Evolutionary conservation across 2,797 vertebrate genomes (phyloP).

Genomic region (Myiotriccus ornatus): DNA sequence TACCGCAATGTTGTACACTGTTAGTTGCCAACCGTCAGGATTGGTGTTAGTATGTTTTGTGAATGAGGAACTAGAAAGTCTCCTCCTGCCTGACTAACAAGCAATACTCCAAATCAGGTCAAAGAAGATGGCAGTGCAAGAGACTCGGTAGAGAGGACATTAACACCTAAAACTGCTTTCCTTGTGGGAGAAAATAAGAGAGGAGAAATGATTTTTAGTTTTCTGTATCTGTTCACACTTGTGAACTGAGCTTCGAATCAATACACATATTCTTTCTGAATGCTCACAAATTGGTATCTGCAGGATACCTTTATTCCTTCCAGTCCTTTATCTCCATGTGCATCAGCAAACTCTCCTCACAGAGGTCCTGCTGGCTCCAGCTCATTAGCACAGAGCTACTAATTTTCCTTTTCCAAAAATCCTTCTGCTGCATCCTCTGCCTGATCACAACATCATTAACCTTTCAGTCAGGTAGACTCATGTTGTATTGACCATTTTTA

Average conservation of each 20-base stretch:
- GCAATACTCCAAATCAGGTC: neutral
- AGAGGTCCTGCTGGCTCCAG: neutral
- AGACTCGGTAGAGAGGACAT: neutral
- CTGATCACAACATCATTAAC: neutral
- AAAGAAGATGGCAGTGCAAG: neutral
- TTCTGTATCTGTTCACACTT: neutral
- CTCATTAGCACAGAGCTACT: neutral
- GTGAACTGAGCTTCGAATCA: slow-evolving; percentile 63
- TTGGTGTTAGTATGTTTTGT: neutral
- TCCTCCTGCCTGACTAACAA: neutral
- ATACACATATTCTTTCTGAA: slow-evolving; percentile 56
- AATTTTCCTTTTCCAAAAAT: neutral
- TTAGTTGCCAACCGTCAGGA: neutral
- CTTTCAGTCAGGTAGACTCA: neutral
- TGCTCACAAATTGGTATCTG: slow-evolving; percentile 59
- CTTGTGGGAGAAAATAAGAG: neutral
- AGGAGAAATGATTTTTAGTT: slow-evolving; percentile 17
- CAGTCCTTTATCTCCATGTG: neutral
- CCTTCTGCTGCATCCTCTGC: neutral
- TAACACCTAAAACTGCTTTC: slow-evolving; percentile 14
- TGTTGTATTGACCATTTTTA: neutral
- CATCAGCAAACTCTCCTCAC: neutral
- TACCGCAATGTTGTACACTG: neutral
- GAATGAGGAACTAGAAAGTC: neutral
- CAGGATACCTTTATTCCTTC: slow-evolving; percentile 19